Percentiles rank a stretch among this genome's conserved stretches.
Evolutionary conservation across 2,797 vertebrate species (phyloP).

Genomic region (Lithobates pipiens): DNA sequence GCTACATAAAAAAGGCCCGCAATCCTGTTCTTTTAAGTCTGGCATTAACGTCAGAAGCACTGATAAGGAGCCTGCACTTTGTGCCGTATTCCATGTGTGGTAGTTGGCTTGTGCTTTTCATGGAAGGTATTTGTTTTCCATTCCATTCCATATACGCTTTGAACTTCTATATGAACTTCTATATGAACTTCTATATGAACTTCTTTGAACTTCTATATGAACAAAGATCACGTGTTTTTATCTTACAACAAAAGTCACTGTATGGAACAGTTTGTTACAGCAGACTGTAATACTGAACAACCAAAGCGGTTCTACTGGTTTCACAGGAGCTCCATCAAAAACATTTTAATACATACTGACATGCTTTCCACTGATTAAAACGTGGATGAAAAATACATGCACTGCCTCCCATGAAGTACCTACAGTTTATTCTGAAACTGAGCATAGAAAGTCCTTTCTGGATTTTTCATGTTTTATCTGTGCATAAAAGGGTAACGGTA

Average conservation of each 20-base stretch:
- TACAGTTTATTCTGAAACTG: no score
- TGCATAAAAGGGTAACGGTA: no score
- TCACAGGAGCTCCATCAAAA: no score
- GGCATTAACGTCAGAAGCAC: background rate
- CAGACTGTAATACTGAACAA: background rate
- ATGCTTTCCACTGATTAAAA: no score
- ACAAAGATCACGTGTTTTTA: constrained; percentile 41
- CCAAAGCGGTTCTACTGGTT: no score
- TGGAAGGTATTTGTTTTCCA: background rate
- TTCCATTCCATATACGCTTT: constrained; percentile 9
- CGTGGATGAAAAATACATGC: no score
- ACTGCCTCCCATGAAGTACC: no score
- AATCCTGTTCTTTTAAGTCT: background rate
- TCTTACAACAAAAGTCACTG: constrained; percentile 20
- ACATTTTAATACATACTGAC: no score
- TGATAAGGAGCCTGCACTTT: constrained; percentile 21
- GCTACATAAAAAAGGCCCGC: background rate
- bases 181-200: constrained; percentile 36
- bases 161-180: constrained; percentile 42
- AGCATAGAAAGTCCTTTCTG: no score
- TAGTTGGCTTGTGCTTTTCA: background rate
- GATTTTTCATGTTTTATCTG: no score
- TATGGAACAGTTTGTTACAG: constrained; percentile 12
- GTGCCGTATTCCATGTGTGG: background rate
- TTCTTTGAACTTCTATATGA: constrained; percentile 48